A percentile compares a stretch with the other conserved stretches of the same genome.
Evolutionary conservation across 2,113 vertebrate genomes (phyloP).

Genomic region (Tragulus kanchil): DNA sequence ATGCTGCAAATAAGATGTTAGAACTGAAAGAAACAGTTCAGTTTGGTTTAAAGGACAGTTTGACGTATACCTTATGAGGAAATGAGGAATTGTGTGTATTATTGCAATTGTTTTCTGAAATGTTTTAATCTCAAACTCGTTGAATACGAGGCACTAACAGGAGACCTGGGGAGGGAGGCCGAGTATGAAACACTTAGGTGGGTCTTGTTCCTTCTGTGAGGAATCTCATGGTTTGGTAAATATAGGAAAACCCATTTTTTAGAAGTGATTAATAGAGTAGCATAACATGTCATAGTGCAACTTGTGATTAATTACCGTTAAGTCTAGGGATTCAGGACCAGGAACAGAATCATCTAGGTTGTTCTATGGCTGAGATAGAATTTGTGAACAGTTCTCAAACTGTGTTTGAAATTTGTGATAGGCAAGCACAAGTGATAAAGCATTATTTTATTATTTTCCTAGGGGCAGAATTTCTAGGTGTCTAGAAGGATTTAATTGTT

Average conservation of each 20-base stretch:
- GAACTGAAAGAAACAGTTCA: neutral
- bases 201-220: neutral
- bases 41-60: conserved; percentile 19
- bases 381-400: conserved; percentile 25
- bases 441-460: conserved; percentile 10
- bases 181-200: neutral
- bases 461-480: neutral
- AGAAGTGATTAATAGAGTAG: neutral
- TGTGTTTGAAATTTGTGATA: conserved; percentile 10
- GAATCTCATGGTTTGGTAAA: neutral
- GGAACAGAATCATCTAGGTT: neutral
- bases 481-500: neutral
- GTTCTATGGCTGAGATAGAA: neutral
- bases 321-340: neutral
- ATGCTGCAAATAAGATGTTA: conserved; percentile 9
- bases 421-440: neutral
- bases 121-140: conserved; percentile 34
- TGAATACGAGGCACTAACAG: neutral
- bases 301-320: conserved; percentile 2
- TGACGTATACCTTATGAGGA: neutral
- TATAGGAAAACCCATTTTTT: neutral
- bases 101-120: neutral
- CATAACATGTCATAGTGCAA: neutral
- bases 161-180: neutral
- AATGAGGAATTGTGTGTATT: conserved; percentile 15